Base-by-base conservation (phyloP, 2,888 invertebrate genomes). In the Tuberolachnus salignus region DNA sequence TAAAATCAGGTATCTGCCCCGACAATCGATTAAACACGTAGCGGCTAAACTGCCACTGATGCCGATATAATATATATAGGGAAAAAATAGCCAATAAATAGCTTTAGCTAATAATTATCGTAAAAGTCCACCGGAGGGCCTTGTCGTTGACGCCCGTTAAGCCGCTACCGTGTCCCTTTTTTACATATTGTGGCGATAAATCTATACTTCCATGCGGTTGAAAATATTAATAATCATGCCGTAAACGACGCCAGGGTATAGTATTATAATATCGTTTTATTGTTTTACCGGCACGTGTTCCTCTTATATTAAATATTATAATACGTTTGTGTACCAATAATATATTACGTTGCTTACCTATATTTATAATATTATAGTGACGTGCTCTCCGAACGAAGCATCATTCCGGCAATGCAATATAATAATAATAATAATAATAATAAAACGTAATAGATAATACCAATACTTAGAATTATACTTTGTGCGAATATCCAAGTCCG, bases 141-240 rank as follows among this genome's bases (percentile, higher is more conserved):
- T 75, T 75, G 75, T 75, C 67, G 67, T 75, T 75, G 67, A 75
- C 49, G 75, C 67, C 49, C 34, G 75, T 75, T 75, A 59, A 19
- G 21, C 75, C 67, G 67, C 75, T 75, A 75, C 75, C 26, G 67
- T 75, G 49, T 75, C 67, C 49, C 57, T 67, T 66, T 14, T 73
- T 49, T 34, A n/a, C 34, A 4, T 34, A 34, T 34, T 34, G 26
- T 14, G 57, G 34, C 59, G 44, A 67, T 75, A 75, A 75, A 75
- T 75, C 34, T 59, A n/a, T n/a, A 49, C 34, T 57, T 59, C 49
- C 34, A 6, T 6, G 34, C 26, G 57, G 75, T 66, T 55, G 26
- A 16, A 67, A 75, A 75, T 34, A 34, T 75, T 66, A 75, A 75
- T 75, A 75, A 75, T 66, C 26, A 57, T 57, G 55, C 46, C 44